Conservation (phyloP, 2,888 invertebrate genomes). For the Holacanthella duospinosa region DNA sequence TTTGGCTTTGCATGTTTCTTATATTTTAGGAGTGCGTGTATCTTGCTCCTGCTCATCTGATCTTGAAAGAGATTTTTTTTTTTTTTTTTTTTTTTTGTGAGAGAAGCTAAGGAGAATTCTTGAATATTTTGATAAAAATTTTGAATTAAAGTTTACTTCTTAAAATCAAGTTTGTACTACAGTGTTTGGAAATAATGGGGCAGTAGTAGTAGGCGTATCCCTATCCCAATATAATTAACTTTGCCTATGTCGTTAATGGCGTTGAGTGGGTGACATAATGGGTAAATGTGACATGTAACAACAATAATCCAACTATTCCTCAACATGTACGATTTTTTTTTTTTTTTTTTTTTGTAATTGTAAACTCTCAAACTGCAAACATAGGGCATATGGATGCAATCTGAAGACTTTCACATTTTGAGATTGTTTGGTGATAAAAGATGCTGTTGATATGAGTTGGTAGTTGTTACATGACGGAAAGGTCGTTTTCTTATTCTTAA, state of each 20-base stretch:
- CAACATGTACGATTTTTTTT: background rate
- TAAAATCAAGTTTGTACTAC: too few relatives aligned
- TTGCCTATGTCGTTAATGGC: too few relatives aligned
- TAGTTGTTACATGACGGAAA: background rate
- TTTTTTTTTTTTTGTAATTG: background rate
- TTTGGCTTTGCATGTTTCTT: background rate
- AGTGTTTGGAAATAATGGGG: too few relatives aligned
- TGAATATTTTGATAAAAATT: too few relatives aligned
- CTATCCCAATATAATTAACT: too few relatives aligned
- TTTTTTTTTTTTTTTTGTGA: too few relatives aligned
- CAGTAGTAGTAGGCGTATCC: too few relatives aligned
- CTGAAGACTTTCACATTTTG: background rate
- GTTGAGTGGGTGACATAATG: constrained; percentile 3
- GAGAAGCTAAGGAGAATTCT: too few relatives aligned
- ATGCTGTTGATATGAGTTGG: background rate
- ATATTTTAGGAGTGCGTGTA: background rate
- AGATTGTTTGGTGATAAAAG: background rate
- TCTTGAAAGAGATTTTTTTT: too few relatives aligned
- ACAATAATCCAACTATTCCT: background rate
- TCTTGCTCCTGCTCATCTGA: background rate
- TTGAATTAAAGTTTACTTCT: too few relatives aligned
- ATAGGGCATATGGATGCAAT: too few relatives aligned
- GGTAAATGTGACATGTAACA: background rate
- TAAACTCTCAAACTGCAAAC: background rate
- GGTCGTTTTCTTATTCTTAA: background rate